phyloP scores from a whole-genome alignment of 2,888 invertebrate genomes.

The Crioceris asparagi region DNA sequence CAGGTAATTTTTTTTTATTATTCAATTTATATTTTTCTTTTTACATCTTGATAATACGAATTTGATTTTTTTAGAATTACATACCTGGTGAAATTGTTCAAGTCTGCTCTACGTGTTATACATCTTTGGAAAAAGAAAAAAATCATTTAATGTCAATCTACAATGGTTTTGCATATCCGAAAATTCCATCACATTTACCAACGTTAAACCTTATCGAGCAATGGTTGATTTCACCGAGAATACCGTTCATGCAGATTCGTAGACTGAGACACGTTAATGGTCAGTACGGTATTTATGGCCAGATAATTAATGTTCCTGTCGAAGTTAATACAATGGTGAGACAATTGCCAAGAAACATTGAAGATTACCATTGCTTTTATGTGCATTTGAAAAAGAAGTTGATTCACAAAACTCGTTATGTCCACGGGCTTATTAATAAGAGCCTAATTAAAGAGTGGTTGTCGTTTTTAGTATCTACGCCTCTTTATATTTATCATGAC shows the following conservation, averaged over 20 bases:
- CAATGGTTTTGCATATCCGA: constrained; percentile 22
- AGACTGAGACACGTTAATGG: constrained; percentile 21
- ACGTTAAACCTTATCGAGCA: constrained; percentile 17
- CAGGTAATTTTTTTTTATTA: too few relatives aligned
- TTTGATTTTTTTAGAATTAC: too few relatives aligned
- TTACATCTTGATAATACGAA: too few relatives aligned
- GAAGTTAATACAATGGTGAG: constrained; percentile 22
- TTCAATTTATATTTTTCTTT: too few relatives aligned
- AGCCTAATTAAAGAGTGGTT: constrained; percentile 7
- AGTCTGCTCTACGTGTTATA: constrained; percentile 9
- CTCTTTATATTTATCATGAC: constrained; percentile 5
- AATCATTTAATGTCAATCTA: constrained; percentile 12
- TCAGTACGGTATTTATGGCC: constrained; percentile 20
- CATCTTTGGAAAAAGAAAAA: constrained; percentile 3
- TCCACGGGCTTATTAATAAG: too few relatives aligned
- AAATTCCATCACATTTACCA: constrained; percentile 11
- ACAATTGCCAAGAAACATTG: constrained; percentile 6
- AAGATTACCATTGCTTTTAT: constrained; percentile 5
- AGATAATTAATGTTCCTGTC: constrained; percentile 27
- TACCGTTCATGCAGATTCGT: too few relatives aligned
- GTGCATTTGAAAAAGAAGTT: constrained; percentile 3
- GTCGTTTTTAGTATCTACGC: constrained; percentile 4
- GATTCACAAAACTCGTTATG: constrained; percentile 6
- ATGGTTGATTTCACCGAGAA: constrained; percentile 21
- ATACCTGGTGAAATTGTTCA: background rate